Evolutionary conservation across 1,140 invertebrate species (phyloP), one percentile per base, ranked within the genome.

Genomic region (Druon quercuslanigerum): DNA sequence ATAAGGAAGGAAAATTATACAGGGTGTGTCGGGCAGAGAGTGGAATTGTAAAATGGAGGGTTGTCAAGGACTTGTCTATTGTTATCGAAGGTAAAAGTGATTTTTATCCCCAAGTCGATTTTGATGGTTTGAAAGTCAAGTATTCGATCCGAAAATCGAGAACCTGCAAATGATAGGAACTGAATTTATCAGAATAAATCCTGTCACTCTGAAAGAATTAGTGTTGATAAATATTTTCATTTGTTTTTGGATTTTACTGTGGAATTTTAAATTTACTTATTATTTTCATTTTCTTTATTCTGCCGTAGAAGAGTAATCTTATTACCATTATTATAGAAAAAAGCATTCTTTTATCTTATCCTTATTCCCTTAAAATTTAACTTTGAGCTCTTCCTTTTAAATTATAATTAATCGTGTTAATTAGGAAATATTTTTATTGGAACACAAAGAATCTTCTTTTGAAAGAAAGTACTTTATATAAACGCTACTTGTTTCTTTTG

Each of bases 401-500:
- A 25, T 25, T 9, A 46, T 46, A 7, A 46, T 2, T 46, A 46
- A 7, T 9, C 40, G 6, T 17, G 19, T n/a, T 54, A 19, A 17
- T 17, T 9, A 20, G 11, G 17, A 57, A 57, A 57, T 2, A 25
- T 66, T 33, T 66, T 16, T 60, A 19, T 9, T 60, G 14, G 25
- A 33, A 16, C 25, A 20, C 25, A 33, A 33, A 66, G 57, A 16
- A 66, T 33, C 57, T 66, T 66, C 25, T 13, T 16, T 25, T 33
- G 14, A 66, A 14, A 16, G 25, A 3, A 66, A 33, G 13, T 13
- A 66, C 33, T 16, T 66, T 40, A n/a, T 73, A 75, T 33, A 76
- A 51, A 81, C 66, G 72, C 75, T 82, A 51, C 80, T 72, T 50
- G 81, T 79, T 83, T 76, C 81, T 78, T 79, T 92, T 90, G 40